These are phyloP conservation scores for Ellobius talpinus DNA, from an alignment of 2,113 vertebrate genomes.

Conservation along the genomic window DNA sequence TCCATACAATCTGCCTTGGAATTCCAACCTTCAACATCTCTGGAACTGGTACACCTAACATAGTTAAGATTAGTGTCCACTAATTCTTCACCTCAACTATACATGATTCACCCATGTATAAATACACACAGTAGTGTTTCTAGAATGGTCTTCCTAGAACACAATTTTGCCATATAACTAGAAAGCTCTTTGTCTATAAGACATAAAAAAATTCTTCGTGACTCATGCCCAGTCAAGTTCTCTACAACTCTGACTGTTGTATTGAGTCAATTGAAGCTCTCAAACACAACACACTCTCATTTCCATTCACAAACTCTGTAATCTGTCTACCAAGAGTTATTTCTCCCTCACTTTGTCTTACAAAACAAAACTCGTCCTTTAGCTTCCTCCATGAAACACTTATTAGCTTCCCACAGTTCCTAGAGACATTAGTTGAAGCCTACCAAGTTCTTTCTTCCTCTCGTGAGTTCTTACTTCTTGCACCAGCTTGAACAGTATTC, in stretches of 20 bases:
- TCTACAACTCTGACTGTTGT: neutral
- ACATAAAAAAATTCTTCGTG: neutral
- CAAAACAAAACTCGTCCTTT: neutral
- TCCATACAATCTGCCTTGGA: neutral
- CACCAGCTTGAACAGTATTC: neutral
- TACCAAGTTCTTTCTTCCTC: neutral
- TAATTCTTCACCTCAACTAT: neutral
- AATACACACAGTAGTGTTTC: neutral
- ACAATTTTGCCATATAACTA: neutral
- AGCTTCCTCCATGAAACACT: neutral
- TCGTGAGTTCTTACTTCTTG: neutral
- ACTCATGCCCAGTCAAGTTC: fast-evolving
- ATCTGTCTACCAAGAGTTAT: neutral
- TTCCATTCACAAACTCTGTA: neutral
- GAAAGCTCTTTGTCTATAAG: neutral
- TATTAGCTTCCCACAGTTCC: fast-evolving
- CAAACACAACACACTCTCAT: neutral
- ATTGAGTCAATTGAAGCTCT: neutral
- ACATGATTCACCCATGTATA: neutral
- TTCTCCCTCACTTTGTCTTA: neutral
- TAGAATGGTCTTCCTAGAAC: neutral
- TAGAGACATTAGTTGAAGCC: neutral
- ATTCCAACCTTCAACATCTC: neutral
- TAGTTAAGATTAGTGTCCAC: too few species aligned
- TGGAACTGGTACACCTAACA: neutral